Evolutionary conservation across 2,888 invertebrate species (phyloP), one percentile per base, ranked within the genome.

Genomic region (Pseudococcus viburni): DNA sequence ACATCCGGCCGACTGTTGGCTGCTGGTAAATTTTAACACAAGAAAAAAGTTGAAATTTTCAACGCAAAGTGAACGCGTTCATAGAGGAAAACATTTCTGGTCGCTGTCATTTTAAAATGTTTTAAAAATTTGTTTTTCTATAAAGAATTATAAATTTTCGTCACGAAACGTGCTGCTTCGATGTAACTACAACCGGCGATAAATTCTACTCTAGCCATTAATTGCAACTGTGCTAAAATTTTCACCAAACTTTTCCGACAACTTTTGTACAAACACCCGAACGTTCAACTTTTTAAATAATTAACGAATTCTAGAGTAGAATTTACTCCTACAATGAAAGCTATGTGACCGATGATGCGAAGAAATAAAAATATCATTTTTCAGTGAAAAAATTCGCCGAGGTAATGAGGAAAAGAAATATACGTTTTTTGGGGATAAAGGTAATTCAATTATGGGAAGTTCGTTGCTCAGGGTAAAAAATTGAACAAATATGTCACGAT

Each of bases 211-310:
- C 15, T 26, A 77, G 39, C 8, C 22, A 22, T 64, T 64, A 64
- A 64, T 64, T 64, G 64, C 77, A 39, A 39, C 77, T 17, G 39
- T 33, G 39, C 7, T 77, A 11, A 26, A 77, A 39, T 77, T 77
- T 39, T 77, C 26, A 33, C 26, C 26, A 33, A 33, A 33, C 26
- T 33, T 17, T 17, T 9, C 39, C 26, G 39, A 77, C 17, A 26
- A 33, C 15, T 39, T 22, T 51, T 33, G 26, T 33, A 5, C 51
- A 51, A 7, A 33, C n/a, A n/a, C n/a, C 26, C 51, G 17, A 51
- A 39, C 12, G 77, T 39, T 77, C 33, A 77, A 77, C 77, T 77
- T 77, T 77, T 77, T 77, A 39, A 77, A 77, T 77, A 77, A 22
- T 77, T 77, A 77, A 77, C 77, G 77, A 11, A 15, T 8, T 26